These are phyloP conservation scores for Lymantria monacha DNA, from an alignment of 2,888 invertebrate species.

Conservation along the genomic window DNA sequence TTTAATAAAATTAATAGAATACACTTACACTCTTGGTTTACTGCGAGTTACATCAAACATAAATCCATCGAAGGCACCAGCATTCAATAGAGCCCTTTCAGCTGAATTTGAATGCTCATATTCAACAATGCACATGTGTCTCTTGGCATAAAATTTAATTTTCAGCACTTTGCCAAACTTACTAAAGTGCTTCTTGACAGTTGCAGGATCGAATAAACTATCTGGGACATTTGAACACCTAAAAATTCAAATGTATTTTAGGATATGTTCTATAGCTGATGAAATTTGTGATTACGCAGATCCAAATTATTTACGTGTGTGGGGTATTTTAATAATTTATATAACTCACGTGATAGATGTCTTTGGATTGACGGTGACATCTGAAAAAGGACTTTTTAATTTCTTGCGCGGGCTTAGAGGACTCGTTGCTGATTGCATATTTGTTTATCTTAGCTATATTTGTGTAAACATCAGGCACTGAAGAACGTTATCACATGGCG, in stretches of 20 bases:
- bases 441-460: constrained; percentile 7
- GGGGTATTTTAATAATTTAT: too few relatives aligned
- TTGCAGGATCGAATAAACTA: constrained; percentile 79
- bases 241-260: not conserved
- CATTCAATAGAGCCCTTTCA: constrained; percentile 82
- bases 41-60: constrained; percentile 83
- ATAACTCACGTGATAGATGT: constrained; percentile 68
- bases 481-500: not conserved
- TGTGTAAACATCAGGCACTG: not conserved
- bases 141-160: constrained; percentile 84
- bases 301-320: too few relatives aligned
- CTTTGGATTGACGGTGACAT: constrained; percentile 52
- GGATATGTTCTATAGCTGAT: too few relatives aligned
- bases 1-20: too few relatives aligned
- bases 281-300: too few relatives aligned
- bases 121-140: constrained; percentile 85
- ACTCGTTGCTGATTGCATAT: constrained; percentile 48
- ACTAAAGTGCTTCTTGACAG: constrained; percentile 85
- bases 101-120: constrained; percentile 84
- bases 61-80: constrained; percentile 83
- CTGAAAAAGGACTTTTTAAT: constrained; percentile 52
- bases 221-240: constrained; percentile 86
- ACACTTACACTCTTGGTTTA: constrained; percentile 68
- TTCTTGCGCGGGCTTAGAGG: constrained; percentile 55
- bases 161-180: constrained; percentile 87